Base-by-base conservation (phyloP, 2,797 vertebrate genomes). In the Miichthys miiuy region DNA sequence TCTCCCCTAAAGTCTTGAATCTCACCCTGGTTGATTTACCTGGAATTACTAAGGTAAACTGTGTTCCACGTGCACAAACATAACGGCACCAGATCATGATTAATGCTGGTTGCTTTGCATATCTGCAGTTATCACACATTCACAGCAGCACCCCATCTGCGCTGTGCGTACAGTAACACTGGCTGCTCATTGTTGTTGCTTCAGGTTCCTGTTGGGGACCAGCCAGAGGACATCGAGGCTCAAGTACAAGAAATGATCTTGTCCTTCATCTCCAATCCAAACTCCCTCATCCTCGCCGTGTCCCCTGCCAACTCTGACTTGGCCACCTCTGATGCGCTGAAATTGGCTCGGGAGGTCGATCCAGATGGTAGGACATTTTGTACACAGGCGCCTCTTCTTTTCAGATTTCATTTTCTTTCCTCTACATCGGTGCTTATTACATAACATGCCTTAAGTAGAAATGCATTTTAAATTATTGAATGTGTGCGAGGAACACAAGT, bases 241-340 rank as follows among this genome's bases (percentile, higher is more conserved):
- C 97, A 97, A 93, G 96, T 98, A 75, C 95, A 96, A 87, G 95
- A 96, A 79, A 97, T 97, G 96, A 96, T 97, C 82, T 83, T 96
- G 87, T 96, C 95, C 81, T 97, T 97, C 90, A 97, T 97, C 86
- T 94, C 96, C 25, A 95, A 97, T 78, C 97, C 97, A 85, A 97
- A 97, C 91, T 97, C 95, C 64, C 92, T 98, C 68, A 97, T 97
- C 83, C 94, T 98, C 27, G 92, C 96, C 0, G 96, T 97, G 73
- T 97, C 97, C 50, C 96, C 97, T 41, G 97, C 97, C 62, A 98
- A 97, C 92, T 97, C 96, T 14, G 97, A 98, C 91, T 95, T 97
- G 88, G 96, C 97, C 89, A 97, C 97, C 30, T 96, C 96, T 0
- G 97, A 97, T 83, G 96, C 97, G 0, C 92, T 98, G 75, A 97